phyloP scores from a whole-genome alignment of 2,888 invertebrate genomes.

The Eueremaeus valkanovi region DNA sequence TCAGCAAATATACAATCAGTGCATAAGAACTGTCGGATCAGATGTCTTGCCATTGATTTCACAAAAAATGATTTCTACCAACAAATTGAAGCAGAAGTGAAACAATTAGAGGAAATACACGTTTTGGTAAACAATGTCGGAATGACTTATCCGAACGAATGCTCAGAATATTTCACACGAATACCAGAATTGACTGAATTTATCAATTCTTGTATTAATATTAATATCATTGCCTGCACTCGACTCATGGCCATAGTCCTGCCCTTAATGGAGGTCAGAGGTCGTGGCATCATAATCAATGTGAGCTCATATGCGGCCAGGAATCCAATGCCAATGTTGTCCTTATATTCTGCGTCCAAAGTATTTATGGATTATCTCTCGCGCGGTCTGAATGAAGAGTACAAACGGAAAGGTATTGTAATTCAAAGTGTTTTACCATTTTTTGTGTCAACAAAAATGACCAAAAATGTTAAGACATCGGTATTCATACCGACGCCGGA shows the following conservation, averaged over 20 bases:
- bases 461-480: conserved; percentile 48
- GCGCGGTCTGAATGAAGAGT: conserved; percentile 52
- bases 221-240: conserved; percentile 83
- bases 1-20: conserved; percentile 10
- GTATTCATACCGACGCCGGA: conserved; percentile 51
- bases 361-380: conserved; percentile 54
- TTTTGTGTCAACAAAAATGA: conserved; percentile 55
- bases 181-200: conserved; percentile 58
- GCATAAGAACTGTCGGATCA: conserved; percentile 30
- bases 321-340: conserved; percentile 78
- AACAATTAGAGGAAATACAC: conserved; percentile 34
- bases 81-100: conserved; percentile 14
- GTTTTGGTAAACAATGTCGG: conserved; percentile 73
- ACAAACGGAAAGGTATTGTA: conserved; percentile 51
- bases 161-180: conserved; percentile 74
- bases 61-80: conserved; percentile 33
- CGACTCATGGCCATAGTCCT: conserved; percentile 73
- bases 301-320: conserved; percentile 82
- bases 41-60: conserved; percentile 38
- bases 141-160: conserved; percentile 69
- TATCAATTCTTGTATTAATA: conserved; percentile 75
- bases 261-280: conserved; percentile 65
- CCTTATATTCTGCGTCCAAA: conserved; percentile 85
- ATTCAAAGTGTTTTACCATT: conserved; percentile 52
- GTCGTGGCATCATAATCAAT: conserved; percentile 79